A percentile compares a stretch with the other conserved stretches of the same genome.
These are phyloP conservation scores for Novumbra hubbsi DNA, from an alignment of 2,797 vertebrate genomes.

Conservation along the genomic window DNA sequence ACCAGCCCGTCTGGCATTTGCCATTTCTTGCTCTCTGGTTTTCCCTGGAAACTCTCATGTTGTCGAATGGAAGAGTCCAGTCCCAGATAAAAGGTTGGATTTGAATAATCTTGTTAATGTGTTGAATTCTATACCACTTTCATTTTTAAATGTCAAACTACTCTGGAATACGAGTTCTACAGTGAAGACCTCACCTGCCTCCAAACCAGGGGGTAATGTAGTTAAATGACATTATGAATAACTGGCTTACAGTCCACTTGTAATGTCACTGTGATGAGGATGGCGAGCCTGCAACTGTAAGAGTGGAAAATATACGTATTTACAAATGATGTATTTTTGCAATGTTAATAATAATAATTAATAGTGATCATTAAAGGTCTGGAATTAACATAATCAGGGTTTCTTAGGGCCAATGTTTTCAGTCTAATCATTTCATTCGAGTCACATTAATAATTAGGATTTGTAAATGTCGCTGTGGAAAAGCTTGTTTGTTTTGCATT, in stretches of 20 bases:
- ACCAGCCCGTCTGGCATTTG: background rate
- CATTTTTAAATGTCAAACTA: constrained; percentile 17
- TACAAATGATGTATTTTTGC: constrained; percentile 61
- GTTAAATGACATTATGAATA: background rate
- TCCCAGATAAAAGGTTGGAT: background rate
- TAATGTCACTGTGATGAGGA: background rate
- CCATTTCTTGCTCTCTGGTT: background rate
- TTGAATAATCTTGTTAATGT: constrained; percentile 10
- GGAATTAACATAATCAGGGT: constrained; percentile 37
- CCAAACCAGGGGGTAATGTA: background rate
- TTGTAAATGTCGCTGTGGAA: constrained; percentile 43
- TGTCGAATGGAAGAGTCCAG: background rate
- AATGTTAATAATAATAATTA: constrained; percentile 42
- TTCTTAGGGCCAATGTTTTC: constrained; percentile 14
- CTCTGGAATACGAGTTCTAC: constrained; percentile 13
- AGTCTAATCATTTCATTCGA: constrained; percentile 15
- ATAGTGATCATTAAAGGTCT: constrained; percentile 31
- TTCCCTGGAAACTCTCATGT: background rate
- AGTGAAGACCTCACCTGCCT: background rate
- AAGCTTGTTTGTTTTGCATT: constrained; percentile 45
- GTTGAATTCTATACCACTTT: constrained; percentile 12
- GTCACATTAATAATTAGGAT: constrained; percentile 25
- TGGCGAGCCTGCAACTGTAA: constrained; percentile 16
- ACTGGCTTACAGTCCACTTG: background rate
- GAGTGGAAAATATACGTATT: constrained; percentile 43